phyloP scores from a whole-genome alignment of 1,140 invertebrate species.

The Procambarus virginalis region DNA sequence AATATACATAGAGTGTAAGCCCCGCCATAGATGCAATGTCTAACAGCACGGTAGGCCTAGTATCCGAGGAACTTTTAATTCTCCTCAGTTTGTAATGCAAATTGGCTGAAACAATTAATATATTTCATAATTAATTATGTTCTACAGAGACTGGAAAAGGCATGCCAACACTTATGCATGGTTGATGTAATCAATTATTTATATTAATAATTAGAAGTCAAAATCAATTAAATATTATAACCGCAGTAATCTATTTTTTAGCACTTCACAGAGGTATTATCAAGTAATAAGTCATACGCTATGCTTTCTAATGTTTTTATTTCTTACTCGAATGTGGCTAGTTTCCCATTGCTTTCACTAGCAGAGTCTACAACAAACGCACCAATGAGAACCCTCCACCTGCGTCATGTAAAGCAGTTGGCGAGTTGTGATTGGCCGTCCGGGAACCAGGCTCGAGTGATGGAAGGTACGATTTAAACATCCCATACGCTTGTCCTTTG shows the following conservation, averaged over 20 bases:
- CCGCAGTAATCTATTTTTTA: neutral
- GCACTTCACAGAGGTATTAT: neutral
- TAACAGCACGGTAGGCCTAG: too few relatives aligned
- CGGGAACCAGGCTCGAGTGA: neutral
- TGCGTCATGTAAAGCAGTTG: neutral
- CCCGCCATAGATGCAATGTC: too few relatives aligned
- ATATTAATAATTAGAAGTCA: too few relatives aligned
- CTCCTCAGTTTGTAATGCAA: too few relatives aligned
- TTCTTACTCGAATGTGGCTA: neutral
- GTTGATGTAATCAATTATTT: too few relatives aligned
- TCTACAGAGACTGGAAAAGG: too few relatives aligned
- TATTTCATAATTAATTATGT: too few relatives aligned
- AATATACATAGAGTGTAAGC: too few relatives aligned
- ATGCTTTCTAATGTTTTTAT: neutral
- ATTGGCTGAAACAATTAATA: too few relatives aligned
- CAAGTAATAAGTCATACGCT: neutral
- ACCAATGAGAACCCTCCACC: neutral
- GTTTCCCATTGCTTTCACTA: neutral
- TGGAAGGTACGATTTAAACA: slow-evolving; percentile 37
- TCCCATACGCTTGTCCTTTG: slow-evolving; percentile 51
- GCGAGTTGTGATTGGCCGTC: neutral
- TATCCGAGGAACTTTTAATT: too few relatives aligned
- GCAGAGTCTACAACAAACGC: neutral
- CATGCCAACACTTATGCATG: too few relatives aligned
- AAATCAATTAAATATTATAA: too few relatives aligned